Evolutionary conservation across 2,888 invertebrate genomes (phyloP).

Genomic region (Scrobipalpa atriplicella): DNA sequence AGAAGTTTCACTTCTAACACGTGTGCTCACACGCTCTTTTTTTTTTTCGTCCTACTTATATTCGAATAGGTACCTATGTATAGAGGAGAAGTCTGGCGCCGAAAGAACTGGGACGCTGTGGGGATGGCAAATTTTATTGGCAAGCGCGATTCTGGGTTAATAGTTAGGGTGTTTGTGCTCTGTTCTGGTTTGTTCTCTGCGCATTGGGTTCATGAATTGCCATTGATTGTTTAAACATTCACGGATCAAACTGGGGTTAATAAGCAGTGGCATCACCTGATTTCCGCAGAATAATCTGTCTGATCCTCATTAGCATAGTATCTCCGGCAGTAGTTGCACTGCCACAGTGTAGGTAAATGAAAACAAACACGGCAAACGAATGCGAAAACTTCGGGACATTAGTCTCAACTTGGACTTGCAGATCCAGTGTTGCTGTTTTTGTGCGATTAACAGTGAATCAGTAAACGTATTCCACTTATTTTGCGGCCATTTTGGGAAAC

Average conservation of each 20-base stretch:
- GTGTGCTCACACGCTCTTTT: too few species aligned
- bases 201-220: background rate
- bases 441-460: conserved; percentile 1
- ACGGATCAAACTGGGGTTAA: too few species aligned
- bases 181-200: background rate
- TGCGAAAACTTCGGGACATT: conserved; percentile 15
- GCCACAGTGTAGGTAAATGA: background rate
- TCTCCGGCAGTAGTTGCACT: background rate
- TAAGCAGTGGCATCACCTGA: background rate
- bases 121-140: conserved; percentile 18
- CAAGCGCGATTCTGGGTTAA: conserved; percentile 19
- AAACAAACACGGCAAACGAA: conserved; percentile 17
- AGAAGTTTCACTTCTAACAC: too few species aligned
- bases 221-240: too few species aligned
- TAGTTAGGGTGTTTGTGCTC: conserved; percentile 7
- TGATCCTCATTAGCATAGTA: conserved; percentile 17
- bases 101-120: conserved; percentile 20
- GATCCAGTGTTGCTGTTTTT: background rate
- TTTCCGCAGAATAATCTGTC: background rate
- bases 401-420: conserved; percentile 1
- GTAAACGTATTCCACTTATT: too few species aligned
- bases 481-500: too few species aligned
- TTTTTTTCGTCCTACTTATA: too few species aligned
- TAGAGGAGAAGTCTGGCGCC: conserved; percentile 12
- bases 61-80: background rate